Conservation (phyloP, 2,797 vertebrate species). For the Tragelaphus eurycerus region DNA sequence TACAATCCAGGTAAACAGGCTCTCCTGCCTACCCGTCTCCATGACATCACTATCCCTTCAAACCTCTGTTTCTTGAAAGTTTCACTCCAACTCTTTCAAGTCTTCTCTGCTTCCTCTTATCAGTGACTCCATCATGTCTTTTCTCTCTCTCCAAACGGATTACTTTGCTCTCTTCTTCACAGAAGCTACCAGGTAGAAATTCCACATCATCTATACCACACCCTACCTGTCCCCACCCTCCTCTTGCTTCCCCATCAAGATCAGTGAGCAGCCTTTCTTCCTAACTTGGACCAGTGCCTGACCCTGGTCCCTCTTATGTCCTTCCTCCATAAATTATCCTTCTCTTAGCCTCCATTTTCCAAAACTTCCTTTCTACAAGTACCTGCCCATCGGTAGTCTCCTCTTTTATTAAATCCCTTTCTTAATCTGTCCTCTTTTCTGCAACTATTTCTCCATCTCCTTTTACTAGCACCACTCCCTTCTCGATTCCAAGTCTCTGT, state of each 20-base stretch:
- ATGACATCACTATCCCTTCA: background rate
- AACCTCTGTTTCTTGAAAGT: background rate
- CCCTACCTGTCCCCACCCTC: background rate
- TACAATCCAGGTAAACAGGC: background rate
- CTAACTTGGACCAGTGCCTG: background rate
- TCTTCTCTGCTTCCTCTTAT: background rate
- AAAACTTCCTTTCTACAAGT: background rate
- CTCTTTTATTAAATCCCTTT: background rate
- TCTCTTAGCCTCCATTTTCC: background rate
- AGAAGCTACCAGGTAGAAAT: background rate
- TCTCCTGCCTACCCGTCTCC: background rate
- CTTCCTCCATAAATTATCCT: background rate
- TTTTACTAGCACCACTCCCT: background rate
- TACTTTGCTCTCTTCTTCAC: background rate
- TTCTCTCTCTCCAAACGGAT: background rate
- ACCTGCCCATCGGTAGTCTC: background rate
- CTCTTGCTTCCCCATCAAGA: background rate
- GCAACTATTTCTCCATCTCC: background rate
- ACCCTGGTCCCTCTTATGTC: background rate
- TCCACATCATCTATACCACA: no score
- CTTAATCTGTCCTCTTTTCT: background rate
- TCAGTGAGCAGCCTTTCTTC: background rate
- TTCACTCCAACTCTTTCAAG: background rate
- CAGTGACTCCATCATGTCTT: background rate
- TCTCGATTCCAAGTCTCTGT: background rate